Evolutionary conservation across 2,888 invertebrate genomes (phyloP).

Genomic region (Plemyria rubiginata): DNA sequence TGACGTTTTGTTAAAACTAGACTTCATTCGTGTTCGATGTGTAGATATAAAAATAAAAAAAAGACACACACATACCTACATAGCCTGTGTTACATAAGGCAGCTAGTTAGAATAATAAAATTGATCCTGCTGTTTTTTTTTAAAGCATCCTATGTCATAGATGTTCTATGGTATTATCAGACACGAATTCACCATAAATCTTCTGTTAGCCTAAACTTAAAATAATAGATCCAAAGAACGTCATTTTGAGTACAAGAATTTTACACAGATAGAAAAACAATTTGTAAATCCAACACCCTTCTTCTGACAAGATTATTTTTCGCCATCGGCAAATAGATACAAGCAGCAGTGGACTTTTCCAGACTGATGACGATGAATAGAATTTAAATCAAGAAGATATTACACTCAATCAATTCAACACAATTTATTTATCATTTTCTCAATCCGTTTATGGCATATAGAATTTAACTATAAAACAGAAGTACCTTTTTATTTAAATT

Average conservation of each 20-base stretch:
- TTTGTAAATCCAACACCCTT: constrained; percentile 2
- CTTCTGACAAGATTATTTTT: neutral
- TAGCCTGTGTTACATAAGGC: too few species aligned
- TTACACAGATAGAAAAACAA: constrained; percentile 7
- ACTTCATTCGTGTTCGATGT: too few species aligned
- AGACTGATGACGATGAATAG: neutral
- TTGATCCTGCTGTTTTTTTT: too few species aligned
- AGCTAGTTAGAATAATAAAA: too few species aligned
- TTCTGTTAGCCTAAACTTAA: constrained; percentile 6
- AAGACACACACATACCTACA: too few species aligned
- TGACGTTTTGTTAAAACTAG: too few species aligned
- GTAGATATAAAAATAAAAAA: too few species aligned
- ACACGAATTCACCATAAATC: constrained; percentile 4
- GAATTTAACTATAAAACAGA: constrained; percentile 13
- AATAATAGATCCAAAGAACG: constrained; percentile 9
- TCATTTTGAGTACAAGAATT: constrained; percentile 13
- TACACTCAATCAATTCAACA: constrained; percentile 1
- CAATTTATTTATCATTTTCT: constrained; percentile 1
- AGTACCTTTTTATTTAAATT: constrained; percentile 1
- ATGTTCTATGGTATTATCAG: neutral
- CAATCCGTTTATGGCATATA: constrained; percentile 2
- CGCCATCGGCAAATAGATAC: neutral
- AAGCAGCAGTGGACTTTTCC: neutral
- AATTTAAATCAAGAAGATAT: neutral
- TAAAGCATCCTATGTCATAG: too few species aligned